Evolutionary conservation across 2,113 vertebrate species (phyloP), one percentile per base, ranked within the genome.

Genomic region (Apteryx owenii): DNA sequence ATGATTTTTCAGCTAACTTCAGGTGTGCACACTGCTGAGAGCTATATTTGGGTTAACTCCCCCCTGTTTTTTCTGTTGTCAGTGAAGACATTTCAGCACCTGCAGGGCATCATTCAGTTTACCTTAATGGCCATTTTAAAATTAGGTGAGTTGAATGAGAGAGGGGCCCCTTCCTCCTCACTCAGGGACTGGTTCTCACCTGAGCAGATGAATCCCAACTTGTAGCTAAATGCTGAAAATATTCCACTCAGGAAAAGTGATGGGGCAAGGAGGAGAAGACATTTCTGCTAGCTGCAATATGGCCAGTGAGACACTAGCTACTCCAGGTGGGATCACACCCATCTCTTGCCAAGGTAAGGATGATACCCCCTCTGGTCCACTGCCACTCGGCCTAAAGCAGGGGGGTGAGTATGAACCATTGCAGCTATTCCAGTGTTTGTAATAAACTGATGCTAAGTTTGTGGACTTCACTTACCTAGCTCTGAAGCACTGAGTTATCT

Each of bases 1-100:
- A 29, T 12, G 26, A 26, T 76, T 19, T 33, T 54, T 81, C 23
- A 36, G 40, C 16, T 81, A 22, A 8, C 40, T 64, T 65, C 36
- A 71, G 42, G 9, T 0, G 0, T 14, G 56, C 1, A 4, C 10
- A 87, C 21, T 76, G 38, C 15, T 33, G 56, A 7, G 31, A 44
- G 28, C 33, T 53, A 15, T 7, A 3, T 1, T 75, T 65, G 29
- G 26, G 42, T 40, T 77, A 38, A 10, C 9, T 70, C 17, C 11
- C 23, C 31, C 21, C n/a, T 12, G 0, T 91, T 78, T 73, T 51
- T 89, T 38, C 50, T 50, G 44, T 36, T 69, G 28, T 29, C 18
- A 7, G 51, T 50, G 46, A 38, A 68, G 50, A 44, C 44, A 25
- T 3, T 0, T 22, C 64, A 17, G 62, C 36, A 44, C 25, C 8